A percentile compares a stretch with the other conserved stretches of the same genome.
These are phyloP conservation scores for Aporophyla nigra DNA, from an alignment of 2,888 invertebrate species.

Conservation along the genomic window DNA sequence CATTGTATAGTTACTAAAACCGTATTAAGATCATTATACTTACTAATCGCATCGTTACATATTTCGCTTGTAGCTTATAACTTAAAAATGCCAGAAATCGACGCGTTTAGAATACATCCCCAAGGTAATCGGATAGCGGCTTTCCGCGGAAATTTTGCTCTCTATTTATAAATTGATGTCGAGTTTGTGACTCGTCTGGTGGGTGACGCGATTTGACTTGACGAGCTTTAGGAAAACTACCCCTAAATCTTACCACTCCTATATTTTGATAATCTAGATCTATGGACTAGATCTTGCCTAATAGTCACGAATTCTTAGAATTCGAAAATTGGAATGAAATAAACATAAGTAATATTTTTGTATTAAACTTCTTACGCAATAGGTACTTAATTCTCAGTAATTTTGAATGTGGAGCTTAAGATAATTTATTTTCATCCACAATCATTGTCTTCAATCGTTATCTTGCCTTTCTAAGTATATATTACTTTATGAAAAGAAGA, in stretches of 20 bases:
- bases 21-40: background rate
- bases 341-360: background rate
- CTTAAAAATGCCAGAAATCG: constrained; percentile 68
- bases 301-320: background rate
- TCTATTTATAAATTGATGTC: constrained; percentile 84
- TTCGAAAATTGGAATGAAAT: background rate
- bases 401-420: background rate
- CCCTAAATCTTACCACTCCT: background rate
- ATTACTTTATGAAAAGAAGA: background rate
- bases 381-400: background rate
- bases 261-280: background rate
- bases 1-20: background rate
- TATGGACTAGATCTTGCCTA: background rate
- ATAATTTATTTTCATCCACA: background rate
- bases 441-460: background rate
- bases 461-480: background rate
- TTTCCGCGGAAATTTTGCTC: constrained; percentile 84
- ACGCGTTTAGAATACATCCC: constrained; percentile 82
- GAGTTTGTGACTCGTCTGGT: constrained; percentile 77
- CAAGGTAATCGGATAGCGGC: constrained; percentile 86
- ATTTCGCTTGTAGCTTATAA: constrained; percentile 63
- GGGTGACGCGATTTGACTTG: constrained; percentile 76
- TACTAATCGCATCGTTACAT: background rate
- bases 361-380: background rate
- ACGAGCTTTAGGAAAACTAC: constrained; percentile 14